A percentile compares a stretch with the other conserved stretches of the same genome.
phyloP scores from a whole-genome alignment of 2,113 vertebrate genomes.

The Xyrauchen texanus region DNA sequence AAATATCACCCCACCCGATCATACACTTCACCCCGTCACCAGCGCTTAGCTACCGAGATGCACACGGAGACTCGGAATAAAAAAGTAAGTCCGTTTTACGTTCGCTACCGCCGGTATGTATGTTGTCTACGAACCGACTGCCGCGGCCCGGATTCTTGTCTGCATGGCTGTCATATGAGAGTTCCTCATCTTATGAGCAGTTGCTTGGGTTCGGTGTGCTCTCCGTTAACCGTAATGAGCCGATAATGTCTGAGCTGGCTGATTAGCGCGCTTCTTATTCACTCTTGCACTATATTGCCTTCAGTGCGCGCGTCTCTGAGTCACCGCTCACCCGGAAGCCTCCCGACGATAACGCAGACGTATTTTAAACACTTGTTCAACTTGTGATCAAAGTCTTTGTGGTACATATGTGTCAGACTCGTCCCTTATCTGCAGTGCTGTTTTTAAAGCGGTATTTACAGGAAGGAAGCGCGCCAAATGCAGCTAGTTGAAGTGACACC shows the following conservation, averaged over 20 bases:
- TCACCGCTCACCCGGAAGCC: not conserved
- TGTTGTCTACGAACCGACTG: not conserved
- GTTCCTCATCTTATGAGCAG: conserved; percentile 22
- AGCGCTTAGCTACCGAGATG: conserved; percentile 76
- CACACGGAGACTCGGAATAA: conserved; percentile 79
- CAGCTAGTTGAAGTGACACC: conserved; percentile 56
- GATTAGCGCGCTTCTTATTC: not conserved
- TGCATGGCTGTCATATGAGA: not conserved
- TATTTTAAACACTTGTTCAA: conserved; percentile 11
- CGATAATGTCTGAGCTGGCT: conserved; percentile 13
- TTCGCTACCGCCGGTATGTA: conserved; percentile 11
- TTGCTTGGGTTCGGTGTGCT: conserved; percentile 20
- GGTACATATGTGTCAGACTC: not conserved
- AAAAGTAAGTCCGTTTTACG: conserved; percentile 74
- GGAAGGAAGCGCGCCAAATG: conserved; percentile 61
- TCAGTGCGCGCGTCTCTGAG: not conserved
- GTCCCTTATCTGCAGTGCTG: conserved; percentile 33
- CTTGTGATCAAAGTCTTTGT: conserved; percentile 1
- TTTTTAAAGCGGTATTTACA: conserved; percentile 52
- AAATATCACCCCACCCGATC: conserved; percentile 67
- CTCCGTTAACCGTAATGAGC: conserved; percentile 31
- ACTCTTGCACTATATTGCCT: not conserved
- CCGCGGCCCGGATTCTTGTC: conserved; percentile 6
- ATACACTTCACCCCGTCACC: conserved; percentile 70
- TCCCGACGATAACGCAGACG: not conserved